Evolutionary conservation across 2,113 vertebrate species (phyloP).

Genomic region (Lagenorhynchus albirostris): DNA sequence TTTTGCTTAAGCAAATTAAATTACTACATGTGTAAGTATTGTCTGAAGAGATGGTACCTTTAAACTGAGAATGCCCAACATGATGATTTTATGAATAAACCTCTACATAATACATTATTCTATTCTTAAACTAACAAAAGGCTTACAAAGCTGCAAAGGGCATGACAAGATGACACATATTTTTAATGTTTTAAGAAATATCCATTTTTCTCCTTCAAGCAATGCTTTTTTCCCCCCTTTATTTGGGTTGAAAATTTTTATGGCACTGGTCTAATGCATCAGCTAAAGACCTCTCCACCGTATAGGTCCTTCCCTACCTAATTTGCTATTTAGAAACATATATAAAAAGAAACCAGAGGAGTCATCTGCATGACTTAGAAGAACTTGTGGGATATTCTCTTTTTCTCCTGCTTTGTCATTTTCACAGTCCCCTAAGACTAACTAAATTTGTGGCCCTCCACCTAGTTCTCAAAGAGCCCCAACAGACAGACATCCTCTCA

Average conservation of each 20-base stretch:
- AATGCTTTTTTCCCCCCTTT: not conserved
- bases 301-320: not conserved
- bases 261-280: not conserved
- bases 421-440: not conserved
- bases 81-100: slow-evolving; percentile 9
- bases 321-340: not conserved
- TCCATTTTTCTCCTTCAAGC: not conserved
- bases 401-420: not conserved
- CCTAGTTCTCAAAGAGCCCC: not conserved
- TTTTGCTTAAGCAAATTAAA: not conserved
- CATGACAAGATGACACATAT: not conserved
- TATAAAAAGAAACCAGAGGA: not conserved
- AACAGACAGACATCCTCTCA: not conserved
- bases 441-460: not conserved
- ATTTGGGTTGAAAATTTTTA: not conserved
- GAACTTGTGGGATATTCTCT: not conserved
- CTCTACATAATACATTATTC: not conserved
- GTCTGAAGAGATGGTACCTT: not conserved
- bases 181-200: not conserved
- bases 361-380: not conserved
- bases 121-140: not conserved
- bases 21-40: not conserved
- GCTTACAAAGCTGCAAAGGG: not conserved
- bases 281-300: not conserved
- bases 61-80: not conserved